These are phyloP conservation scores for Heliconius melpomene DNA, from an alignment of 1,140 invertebrate genomes.

Conservation along the genomic window DNA sequence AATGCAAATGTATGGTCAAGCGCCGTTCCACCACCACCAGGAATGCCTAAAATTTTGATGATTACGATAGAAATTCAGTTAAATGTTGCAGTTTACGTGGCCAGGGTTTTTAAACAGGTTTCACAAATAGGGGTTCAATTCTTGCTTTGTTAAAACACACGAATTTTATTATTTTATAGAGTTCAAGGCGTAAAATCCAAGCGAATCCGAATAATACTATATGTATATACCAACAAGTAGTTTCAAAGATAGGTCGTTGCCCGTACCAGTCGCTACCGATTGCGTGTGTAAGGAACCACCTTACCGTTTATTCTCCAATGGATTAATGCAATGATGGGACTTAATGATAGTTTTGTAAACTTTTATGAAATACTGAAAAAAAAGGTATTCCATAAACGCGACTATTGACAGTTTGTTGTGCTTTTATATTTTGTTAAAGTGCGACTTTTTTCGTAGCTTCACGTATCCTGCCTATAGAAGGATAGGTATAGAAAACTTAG, in stretches of 20 bases:
- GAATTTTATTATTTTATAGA: no score
- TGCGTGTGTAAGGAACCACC: slow-evolving; percentile 37
- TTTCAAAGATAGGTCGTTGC: slow-evolving; percentile 40
- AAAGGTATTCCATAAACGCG: neutral
- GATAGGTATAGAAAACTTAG: no score
- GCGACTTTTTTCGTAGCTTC: no score
- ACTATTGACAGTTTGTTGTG: neutral
- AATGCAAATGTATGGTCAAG: no score
- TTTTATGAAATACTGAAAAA: slow-evolving; percentile 17
- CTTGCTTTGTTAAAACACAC: no score
- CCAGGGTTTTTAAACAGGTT: neutral
- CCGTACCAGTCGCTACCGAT: slow-evolving; percentile 44
- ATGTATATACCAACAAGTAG: neutral
- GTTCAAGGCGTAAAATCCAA: neutral
- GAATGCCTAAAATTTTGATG: neutral
- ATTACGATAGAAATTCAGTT: neutral
- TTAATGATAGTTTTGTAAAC: slow-evolving; percentile 32
- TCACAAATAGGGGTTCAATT: no score
- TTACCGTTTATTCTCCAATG: slow-evolving; percentile 3
- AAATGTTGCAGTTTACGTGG: no score
- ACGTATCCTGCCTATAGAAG: no score
- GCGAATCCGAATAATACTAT: neutral
- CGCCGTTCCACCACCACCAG: no score
- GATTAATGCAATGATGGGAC: slow-evolving; percentile 6
- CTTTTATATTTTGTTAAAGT: neutral